Conservation (phyloP, 2,797 vertebrate genomes). For the Eptatretus atami region DNA sequence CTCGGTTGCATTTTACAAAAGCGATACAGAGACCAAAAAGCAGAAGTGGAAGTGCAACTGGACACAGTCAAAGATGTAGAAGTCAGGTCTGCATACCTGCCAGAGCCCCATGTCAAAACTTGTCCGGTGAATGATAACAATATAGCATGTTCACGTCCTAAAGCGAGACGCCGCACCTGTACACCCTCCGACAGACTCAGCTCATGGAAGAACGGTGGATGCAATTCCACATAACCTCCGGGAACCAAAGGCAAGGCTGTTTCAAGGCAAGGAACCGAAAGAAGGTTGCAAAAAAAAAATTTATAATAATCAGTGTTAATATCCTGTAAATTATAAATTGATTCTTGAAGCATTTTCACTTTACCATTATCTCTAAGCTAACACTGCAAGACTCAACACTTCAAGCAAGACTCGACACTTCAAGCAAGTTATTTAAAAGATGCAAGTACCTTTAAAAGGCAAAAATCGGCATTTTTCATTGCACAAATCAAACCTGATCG, state of each 20-base stretch:
- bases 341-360: too few relatives aligned
- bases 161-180: background rate
- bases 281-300: background rate
- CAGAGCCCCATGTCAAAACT: background rate
- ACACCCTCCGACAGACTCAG: background rate
- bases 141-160: background rate
- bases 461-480: too few relatives aligned
- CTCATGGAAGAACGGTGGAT: slow-evolving; percentile 3
- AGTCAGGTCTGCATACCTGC: background rate
- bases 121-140: background rate
- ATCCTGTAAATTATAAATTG: background rate
- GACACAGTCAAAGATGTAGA: background rate
- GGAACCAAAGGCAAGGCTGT: slow-evolving; percentile 1
- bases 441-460: too few relatives aligned
- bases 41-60: too few relatives aligned
- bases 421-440: too few relatives aligned
- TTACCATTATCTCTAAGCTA: too few relatives aligned
- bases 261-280: too few relatives aligned
- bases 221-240: slow-evolving; percentile 4
- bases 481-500: too few relatives aligned
- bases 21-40: too few relatives aligned
- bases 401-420: too few relatives aligned
- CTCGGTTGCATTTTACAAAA: too few relatives aligned
- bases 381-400: too few relatives aligned
- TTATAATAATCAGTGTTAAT: background rate